Base-by-base conservation (phyloP, 2,888 invertebrate species). In the Drosophila hamatofila region DNA sequence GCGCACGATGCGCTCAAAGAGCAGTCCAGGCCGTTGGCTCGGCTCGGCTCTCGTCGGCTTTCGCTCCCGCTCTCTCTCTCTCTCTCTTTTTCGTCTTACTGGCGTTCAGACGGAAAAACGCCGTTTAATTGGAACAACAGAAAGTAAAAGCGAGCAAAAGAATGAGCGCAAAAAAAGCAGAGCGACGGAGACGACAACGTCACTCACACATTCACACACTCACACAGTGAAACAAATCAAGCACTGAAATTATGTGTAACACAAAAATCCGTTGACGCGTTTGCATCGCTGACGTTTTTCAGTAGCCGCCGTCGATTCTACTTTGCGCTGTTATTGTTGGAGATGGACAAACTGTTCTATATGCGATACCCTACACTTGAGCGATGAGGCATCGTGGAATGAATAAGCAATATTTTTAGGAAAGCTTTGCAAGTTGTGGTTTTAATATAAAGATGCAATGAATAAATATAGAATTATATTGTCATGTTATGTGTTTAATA, bases 111-210 rank as follows among this genome's bases (percentile, higher is more conserved):
- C 76, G 90, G 88, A 88, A 90, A 85, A 86, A 89, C 75, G 78
- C 80, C 88, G 88, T 86, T 89, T 86, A 88, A 88, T 90, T 84
- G 82, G 82, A 88, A 73, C 80, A 74, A 71, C 89, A 65, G 84
- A 84, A 84, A 84, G 84, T 84, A 90, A 84, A 84, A 90, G 84
- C 89, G 84, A 90, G 84, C 87, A 72, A 74, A 76, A 83, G 78
- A 81, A 75, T 65, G 75, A 82, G 75, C 72, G 81, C 76, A 59
- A 88, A 87, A 88, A 83, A 81, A 37, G 58, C 71, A 81, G 66
- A 71, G 67, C 69, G 60, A 75, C 65, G 52, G 81, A 69, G 55
- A 73, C 60, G 52, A 60, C 60, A 64, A 55, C 71, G 72, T 54
- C 72, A 67, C 57, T 51, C 59, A 60, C 61, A 66, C 44, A 66